Evolutionary conservation across 1,140 invertebrate genomes (phyloP).

Genomic region (Temnothorax longispinosus): DNA sequence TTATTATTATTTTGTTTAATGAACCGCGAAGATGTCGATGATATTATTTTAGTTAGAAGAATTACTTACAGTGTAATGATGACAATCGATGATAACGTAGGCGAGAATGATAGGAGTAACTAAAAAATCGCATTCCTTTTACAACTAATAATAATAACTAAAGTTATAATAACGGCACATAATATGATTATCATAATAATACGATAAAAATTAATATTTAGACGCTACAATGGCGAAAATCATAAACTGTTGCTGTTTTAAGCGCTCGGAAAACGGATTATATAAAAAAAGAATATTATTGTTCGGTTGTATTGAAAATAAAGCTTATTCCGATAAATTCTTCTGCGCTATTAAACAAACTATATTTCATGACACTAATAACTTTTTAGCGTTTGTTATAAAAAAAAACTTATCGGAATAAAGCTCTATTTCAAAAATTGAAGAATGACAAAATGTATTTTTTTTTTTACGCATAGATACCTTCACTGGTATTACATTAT

Average conservation of each 20-base stretch:
- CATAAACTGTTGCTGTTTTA: not conserved
- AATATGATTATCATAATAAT: conserved; percentile 7
- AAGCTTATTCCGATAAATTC: not conserved
- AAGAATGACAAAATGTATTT: not conserved
- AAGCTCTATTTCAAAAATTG: not conserved
- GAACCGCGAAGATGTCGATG: not conserved
- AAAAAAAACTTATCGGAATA: not conserved
- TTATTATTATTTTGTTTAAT: not conserved
- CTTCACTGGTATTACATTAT: not conserved
- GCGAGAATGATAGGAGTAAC: not conserved
- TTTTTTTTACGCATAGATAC: not conserved
- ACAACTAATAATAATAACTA: conserved; percentile 9
- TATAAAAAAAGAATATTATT: not conserved
- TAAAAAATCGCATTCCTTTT: not conserved
- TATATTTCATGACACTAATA: not conserved
- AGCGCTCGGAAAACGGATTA: not conserved
- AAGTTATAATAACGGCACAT: not conserved
- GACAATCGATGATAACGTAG: not conserved
- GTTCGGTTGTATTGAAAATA: not conserved
- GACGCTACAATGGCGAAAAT: not conserved
- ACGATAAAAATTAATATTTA: conserved; percentile 6
- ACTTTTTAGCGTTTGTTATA: not conserved
- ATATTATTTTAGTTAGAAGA: not conserved
- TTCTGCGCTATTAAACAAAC: not conserved
- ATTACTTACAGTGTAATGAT: not conserved